Percentiles rank a stretch among this genome's conserved stretches.
phyloP scores from a whole-genome alignment of 1,140 invertebrate genomes.

The Drosophila nikananu region DNA sequence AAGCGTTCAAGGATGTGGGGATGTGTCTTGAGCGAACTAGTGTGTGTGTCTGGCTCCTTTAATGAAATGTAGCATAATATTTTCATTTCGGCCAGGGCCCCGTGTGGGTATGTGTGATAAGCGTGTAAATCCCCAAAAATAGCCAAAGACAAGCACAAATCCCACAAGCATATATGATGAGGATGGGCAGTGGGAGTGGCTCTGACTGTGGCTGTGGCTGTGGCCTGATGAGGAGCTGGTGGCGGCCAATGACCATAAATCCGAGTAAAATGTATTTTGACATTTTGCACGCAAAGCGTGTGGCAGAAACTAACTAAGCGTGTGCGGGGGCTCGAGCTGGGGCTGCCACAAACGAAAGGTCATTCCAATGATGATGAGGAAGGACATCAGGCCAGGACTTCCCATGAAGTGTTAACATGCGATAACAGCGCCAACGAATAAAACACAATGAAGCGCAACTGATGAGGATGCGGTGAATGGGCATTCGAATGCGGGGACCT shows the following conservation, averaged over 20 bases:
- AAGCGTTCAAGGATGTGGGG: constrained; percentile 53
- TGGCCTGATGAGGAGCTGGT: constrained; percentile 27
- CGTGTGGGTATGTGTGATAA: constrained; percentile 63
- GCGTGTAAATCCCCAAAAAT: constrained; percentile 79
- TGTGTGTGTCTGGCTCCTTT: constrained; percentile 19
- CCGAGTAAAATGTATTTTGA: constrained; percentile 83
- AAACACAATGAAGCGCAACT: constrained; percentile 81
- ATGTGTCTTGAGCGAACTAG: constrained; percentile 3
- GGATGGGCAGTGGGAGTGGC: constrained; percentile 27
- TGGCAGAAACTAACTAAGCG: constrained; percentile 71
- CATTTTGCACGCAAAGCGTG: constrained; percentile 79
- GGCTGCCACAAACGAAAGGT: constrained; percentile 62
- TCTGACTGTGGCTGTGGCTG: constrained; percentile 28
- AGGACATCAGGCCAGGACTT: constrained; percentile 57
- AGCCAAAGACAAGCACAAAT: constrained; percentile 66
- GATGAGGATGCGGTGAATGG: constrained; percentile 61
- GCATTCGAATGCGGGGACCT: constrained; percentile 33
- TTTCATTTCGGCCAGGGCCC: constrained; percentile 58
- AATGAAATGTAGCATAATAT: constrained; percentile 83
- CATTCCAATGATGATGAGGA: constrained; percentile 75
- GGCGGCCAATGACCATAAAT: constrained; percentile 78
- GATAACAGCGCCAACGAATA: constrained; percentile 75
- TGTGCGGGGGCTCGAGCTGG: constrained; percentile 33
- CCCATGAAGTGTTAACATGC: constrained; percentile 80
- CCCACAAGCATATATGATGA: constrained; percentile 41